A percentile compares a stretch with the other conserved stretches of the same genome.
These are phyloP conservation scores for Osedax frankpressi DNA, from an alignment of 2,888 invertebrate genomes.

Conservation along the genomic window DNA sequence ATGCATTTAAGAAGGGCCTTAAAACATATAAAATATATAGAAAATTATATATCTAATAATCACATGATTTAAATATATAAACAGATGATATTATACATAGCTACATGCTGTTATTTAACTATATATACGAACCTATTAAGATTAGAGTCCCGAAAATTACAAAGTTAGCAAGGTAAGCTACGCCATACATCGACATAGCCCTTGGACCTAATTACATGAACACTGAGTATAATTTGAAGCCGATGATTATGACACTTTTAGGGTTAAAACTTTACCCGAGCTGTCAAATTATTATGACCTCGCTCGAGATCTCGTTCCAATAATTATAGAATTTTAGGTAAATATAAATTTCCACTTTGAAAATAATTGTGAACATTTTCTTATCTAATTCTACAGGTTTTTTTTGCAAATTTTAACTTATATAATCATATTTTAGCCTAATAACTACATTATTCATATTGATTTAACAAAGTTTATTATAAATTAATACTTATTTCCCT, in stretches of 20 bases:
- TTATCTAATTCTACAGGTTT: too few relatives aligned
- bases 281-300: neutral
- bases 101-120: too few relatives aligned
- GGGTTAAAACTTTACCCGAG: neutral
- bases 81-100: neutral
- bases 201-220: neutral
- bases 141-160: neutral
- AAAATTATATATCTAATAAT: constrained; percentile 37
- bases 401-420: too few relatives aligned
- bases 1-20: too few relatives aligned
- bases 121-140: neutral
- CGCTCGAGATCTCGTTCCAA: neutral
- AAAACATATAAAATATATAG: too few relatives aligned
- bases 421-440: too few relatives aligned
- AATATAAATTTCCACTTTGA: neutral
- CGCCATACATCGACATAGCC: neutral
- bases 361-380: too few relatives aligned
- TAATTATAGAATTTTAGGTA: neutral
- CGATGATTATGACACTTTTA: neutral
- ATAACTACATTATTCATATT: too few relatives aligned
- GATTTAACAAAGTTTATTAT: too few relatives aligned
- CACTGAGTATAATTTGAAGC: neutral
- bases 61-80: neutral
- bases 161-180: neutral
- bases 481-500: too few relatives aligned